These are phyloP conservation scores for Dermolepida albohirtum DNA, from an alignment of 2,888 invertebrate species.

Conservation along the genomic window DNA sequence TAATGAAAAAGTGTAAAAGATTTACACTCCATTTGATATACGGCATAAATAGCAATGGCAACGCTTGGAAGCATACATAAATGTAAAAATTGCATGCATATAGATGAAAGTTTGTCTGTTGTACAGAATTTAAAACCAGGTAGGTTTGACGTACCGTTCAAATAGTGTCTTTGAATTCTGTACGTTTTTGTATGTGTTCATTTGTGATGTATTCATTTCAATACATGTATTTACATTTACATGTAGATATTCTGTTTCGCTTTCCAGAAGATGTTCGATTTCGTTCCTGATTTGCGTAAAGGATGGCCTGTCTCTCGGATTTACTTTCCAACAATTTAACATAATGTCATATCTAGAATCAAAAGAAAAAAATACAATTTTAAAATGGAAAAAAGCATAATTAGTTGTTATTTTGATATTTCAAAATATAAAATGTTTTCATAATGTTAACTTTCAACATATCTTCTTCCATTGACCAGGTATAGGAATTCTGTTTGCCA, in stretches of 20 bases:
- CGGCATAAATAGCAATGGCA: not conserved
- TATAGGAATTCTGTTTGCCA: too few relatives aligned
- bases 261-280: constrained; percentile 67
- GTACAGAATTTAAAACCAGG: constrained; percentile 16
- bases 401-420: too few relatives aligned
- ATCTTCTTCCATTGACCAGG: too few relatives aligned
- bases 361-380: constrained; percentile 29
- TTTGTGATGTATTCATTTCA: constrained; percentile 28
- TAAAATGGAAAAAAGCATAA: too few relatives aligned
- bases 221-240: constrained; percentile 45
- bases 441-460: too few relatives aligned
- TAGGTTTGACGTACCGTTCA: constrained; percentile 33
- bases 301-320: constrained; percentile 77
- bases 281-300: constrained; percentile 72
- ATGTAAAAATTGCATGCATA: too few relatives aligned
- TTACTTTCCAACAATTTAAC: constrained; percentile 78
- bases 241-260: constrained; percentile 58
- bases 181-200: constrained; percentile 34
- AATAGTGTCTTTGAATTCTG: constrained; percentile 18
- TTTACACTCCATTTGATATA: not conserved
- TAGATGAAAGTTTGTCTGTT: too few relatives aligned
- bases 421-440: too few relatives aligned
- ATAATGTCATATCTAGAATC: constrained; percentile 78
- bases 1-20: not conserved
- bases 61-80: too few relatives aligned